Evolutionary conservation across 2,888 invertebrate species (phyloP), one percentile per base, ranked within the genome.

Genomic region (Villa cingulata): DNA sequence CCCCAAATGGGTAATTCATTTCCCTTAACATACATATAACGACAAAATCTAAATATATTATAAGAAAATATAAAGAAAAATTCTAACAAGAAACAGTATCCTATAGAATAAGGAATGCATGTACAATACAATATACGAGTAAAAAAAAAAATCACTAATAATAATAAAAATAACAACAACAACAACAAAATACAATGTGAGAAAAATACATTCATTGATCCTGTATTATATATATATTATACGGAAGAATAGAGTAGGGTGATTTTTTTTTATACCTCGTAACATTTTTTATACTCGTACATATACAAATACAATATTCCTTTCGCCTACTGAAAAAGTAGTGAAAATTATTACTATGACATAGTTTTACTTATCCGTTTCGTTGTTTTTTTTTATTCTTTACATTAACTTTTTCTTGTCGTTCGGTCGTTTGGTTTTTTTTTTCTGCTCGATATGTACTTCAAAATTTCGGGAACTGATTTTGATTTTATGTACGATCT

Each of bases 1-100:
- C 66, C 66, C 65, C 67, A 66, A 67, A 66, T 66, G 66, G 68
- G 65, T 64, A 64, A 66, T 66, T 67, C 65, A 66, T 66, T 66
- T 60, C 64, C 62, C 64, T 63, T 64, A 64, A 65, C 44, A 45
- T n/a, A n/a, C 38, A 48, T 46, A 42, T 43, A 43, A 43, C 23
- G 2, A 3, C 20, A 29, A 20, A 34, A 41, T 16, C 44, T n/a
- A 37, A 45, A 47, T 36, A 42, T 6, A 23, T 23, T 6, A 23
- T 23, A 23, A 23, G 23, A 7, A 23, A 23, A 23, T 7, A 4
- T 7, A 23, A 23, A 23, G 23, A 23, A 23, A 23, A 23, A 23
- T n/a, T n/a, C n/a, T n/a, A n/a, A n/a, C n/a, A n/a, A n/a, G n/a
- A n/a, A n/a, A n/a, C n/a, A n/a, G n/a, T n/a, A n/a, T n/a, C n/a